A percentile compares a stretch with the other conserved stretches of the same genome.
These are phyloP conservation scores for Tachina fera DNA, from an alignment of 2,888 invertebrate genomes.

Conservation along the genomic window DNA sequence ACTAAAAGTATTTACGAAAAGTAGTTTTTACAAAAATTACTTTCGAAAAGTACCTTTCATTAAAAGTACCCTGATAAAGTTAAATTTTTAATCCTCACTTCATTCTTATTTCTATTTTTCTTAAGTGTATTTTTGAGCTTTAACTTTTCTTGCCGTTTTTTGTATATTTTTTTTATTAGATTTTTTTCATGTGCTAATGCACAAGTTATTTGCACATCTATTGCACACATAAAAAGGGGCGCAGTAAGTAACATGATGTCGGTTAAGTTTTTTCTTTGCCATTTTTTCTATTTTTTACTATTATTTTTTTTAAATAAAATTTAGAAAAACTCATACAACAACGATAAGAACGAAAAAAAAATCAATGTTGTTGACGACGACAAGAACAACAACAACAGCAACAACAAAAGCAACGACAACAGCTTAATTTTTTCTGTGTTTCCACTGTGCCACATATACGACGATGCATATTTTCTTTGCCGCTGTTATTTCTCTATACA, in stretches of 20 bases:
- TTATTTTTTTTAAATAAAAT: slow-evolving; percentile 56
- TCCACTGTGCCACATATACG: slow-evolving; percentile 55
- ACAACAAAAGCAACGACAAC: slow-evolving; percentile 21
- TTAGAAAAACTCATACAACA: slow-evolving; percentile 61
- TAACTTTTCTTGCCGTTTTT: slow-evolving; percentile 29
- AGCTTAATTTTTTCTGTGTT: slow-evolving; percentile 29
- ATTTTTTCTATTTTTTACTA: neutral
- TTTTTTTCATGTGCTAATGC: slow-evolving; percentile 56
- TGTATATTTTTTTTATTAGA: slow-evolving; percentile 14
- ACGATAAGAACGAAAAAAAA: slow-evolving; percentile 42
- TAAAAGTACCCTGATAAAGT: no score
- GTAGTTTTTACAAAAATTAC: no score
- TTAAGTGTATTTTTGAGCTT: slow-evolving; percentile 28
- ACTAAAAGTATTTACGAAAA: no score
- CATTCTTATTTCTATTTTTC: neutral
- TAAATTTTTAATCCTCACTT: neutral
- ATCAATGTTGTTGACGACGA: slow-evolving; percentile 53
- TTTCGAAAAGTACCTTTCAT: no score
- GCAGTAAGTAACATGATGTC: slow-evolving; percentile 64
- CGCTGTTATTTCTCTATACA: slow-evolving; percentile 22
- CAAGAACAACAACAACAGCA: slow-evolving; percentile 5
- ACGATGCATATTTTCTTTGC: slow-evolving; percentile 21
- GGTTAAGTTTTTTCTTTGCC: slow-evolving; percentile 49
- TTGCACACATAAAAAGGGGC: slow-evolving; percentile 63
- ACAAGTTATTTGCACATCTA: slow-evolving; percentile 67